These are phyloP conservation scores for Xylota sylvarum DNA, from an alignment of 2,888 invertebrate genomes.

Conservation along the genomic window DNA sequence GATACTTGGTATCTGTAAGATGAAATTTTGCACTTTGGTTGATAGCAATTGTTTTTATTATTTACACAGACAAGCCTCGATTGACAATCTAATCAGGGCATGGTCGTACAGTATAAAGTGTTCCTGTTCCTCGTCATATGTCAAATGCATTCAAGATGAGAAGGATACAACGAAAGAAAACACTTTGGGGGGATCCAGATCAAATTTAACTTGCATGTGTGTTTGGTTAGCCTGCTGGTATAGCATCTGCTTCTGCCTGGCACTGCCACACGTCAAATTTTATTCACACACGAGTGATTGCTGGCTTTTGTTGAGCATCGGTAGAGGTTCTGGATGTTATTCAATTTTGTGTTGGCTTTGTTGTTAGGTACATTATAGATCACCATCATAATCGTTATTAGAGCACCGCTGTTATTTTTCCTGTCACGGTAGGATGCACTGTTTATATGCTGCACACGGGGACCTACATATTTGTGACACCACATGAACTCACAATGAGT, in stretches of 20 bases:
- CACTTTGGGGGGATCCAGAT: slow-evolving; percentile 32
- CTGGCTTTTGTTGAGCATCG: slow-evolving; percentile 36
- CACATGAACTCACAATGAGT: slow-evolving; percentile 25
- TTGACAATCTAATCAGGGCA: slow-evolving; percentile 29
- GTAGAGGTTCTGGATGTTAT: slow-evolving; percentile 50
- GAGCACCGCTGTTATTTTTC: slow-evolving; percentile 14
- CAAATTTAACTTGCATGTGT: slow-evolving; percentile 18
- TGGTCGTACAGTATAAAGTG: not conserved
- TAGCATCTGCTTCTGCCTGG: slow-evolving; percentile 33
- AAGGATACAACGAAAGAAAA: slow-evolving; percentile 22
- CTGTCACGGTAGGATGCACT: slow-evolving; percentile 66
- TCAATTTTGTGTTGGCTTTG: slow-evolving; percentile 8
- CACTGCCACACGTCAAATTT: slow-evolving; percentile 47
- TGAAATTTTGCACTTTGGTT: slow-evolving; percentile 30
- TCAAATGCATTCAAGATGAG: slow-evolving; percentile 43
- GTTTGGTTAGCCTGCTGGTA: slow-evolving; percentile 20
- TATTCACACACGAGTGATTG: slow-evolving; percentile 61
- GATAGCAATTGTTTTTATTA: slow-evolving; percentile 21
- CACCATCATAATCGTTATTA: slow-evolving; percentile 45
- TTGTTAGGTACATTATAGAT: slow-evolving; percentile 47
- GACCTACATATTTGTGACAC: slow-evolving; percentile 42
- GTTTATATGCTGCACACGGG: slow-evolving; percentile 27
- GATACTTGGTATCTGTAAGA: slow-evolving; percentile 9
- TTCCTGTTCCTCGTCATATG: slow-evolving; percentile 25
- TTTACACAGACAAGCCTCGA: not conserved